Evolutionary conservation across 1,140 invertebrate species (phyloP), one percentile per base, ranked within the genome.

Genomic region (Dermatophagoides farinae): DNA sequence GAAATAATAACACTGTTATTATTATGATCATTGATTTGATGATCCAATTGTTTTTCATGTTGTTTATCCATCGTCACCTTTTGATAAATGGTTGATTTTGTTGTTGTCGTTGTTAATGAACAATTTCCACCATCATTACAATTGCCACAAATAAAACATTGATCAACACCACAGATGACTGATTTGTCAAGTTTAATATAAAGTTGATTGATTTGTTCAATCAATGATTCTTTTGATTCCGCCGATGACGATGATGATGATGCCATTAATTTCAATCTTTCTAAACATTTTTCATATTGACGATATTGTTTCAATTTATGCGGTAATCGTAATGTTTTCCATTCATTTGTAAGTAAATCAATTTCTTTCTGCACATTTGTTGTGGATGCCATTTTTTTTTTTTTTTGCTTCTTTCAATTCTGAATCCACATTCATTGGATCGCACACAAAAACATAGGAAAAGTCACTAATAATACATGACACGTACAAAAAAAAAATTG

Each of bases 291-390:
- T 23, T 43, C 53, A 44, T 39, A 55, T 2, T 14, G 11, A 12
- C 53, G 53, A 55, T 55, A 55, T 44, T 55, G 53, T n/a, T 55
- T 55, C 5, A 55, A 25, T 25, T 55, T 55, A 25, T 55, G 53
- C 6, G 53, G 53, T 23, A 55, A 44, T n/a, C 53, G 53, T 18
- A 55, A 25, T 39, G 5, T 55, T 11, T 16, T 6, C 14, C 39
- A 40, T 44, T 55, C 12, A 6, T 39, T 5, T 2, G 2, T 23
- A 4, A 55, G 1, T n/a, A 5, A 1, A 41, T 38, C 16, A n/a
- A 55, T 55, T 25, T 31, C 5, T 55, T 55, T 4, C 25, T 55
- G 14, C 5, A 55, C 2, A n/a, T 47, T 31, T 8, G 31, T 8
- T 8, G 8, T 31, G 31, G n/a, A n/a, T n/a, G n/a, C n/a, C n/a